Percentiles rank a stretch among this genome's conserved stretches.
These are phyloP conservation scores for Babylonia areolata DNA, from an alignment of 1,140 invertebrate species.

Conservation along the genomic window DNA sequence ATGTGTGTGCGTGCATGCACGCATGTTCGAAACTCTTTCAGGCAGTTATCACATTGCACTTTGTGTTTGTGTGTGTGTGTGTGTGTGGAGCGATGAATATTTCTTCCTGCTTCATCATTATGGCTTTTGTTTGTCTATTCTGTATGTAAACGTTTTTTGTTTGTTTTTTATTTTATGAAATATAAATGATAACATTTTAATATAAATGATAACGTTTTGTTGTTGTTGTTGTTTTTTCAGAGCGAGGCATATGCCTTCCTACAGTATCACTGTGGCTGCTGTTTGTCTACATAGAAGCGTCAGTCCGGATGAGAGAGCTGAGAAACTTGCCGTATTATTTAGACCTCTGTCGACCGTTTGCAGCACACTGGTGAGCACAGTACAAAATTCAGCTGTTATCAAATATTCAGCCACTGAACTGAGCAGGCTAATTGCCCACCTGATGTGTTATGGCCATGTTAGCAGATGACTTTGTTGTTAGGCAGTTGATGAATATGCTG, in stretches of 20 bases:
- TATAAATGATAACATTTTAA: not conserved
- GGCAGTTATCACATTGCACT: too few relatives aligned
- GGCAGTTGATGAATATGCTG: too few relatives aligned
- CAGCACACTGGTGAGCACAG: slow-evolving; percentile 91
- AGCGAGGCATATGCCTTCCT: slow-evolving; percentile 94
- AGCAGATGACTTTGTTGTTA: too few relatives aligned
- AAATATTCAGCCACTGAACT: too few relatives aligned
- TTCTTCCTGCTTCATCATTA: too few relatives aligned
- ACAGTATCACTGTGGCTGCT: slow-evolving; percentile 95
- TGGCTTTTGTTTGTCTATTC: too few relatives aligned
- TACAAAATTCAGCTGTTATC: not conserved
- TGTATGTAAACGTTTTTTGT: not conserved
- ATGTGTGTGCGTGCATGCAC: too few relatives aligned
- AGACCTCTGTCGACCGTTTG: slow-evolving; percentile 97
- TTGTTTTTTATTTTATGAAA: not conserved
- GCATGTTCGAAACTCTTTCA: too few relatives aligned
- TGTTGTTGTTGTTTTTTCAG: slow-evolving; percentile 77
- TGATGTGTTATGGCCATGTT: too few relatives aligned
- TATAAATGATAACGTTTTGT: not conserved
- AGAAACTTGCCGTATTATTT: slow-evolving; percentile 92
- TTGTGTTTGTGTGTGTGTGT: too few relatives aligned
- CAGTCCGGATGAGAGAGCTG: slow-evolving; percentile 89
- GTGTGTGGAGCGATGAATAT: too few relatives aligned
- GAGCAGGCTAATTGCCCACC: too few relatives aligned
- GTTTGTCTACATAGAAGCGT: slow-evolving; percentile 96